These are phyloP conservation scores for Gopherus evgoodei DNA, from an alignment of 2,113 vertebrate genomes.

Conservation along the genomic window DNA sequence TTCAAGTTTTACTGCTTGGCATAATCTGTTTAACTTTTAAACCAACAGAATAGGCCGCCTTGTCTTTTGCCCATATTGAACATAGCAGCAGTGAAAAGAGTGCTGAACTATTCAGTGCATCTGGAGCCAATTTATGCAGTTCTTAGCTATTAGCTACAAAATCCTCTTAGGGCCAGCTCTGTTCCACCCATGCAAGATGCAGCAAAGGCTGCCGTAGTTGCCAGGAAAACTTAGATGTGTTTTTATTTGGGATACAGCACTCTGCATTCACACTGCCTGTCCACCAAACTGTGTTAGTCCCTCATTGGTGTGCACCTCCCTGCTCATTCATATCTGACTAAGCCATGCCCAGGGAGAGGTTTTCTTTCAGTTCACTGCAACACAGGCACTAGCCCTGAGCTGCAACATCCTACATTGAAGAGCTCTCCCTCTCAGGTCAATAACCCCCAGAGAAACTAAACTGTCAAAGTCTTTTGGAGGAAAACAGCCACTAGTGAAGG, in stretches of 20 bases:
- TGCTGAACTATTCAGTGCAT: background rate
- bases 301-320: background rate
- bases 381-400: background rate
- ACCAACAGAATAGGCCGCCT: background rate
- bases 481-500: background rate
- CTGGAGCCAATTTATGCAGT: background rate
- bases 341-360: background rate
- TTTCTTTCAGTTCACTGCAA: background rate
- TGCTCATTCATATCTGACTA: too few species aligned
- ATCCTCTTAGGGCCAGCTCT: background rate
- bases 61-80: background rate
- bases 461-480: background rate
- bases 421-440: background rate
- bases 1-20: background rate
- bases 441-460: rapidly evolving
- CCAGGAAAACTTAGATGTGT: background rate
- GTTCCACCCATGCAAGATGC: background rate
- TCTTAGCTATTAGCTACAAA: background rate
- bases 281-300: background rate
- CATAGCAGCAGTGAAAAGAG: background rate
- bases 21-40: background rate
- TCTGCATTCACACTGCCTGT: background rate
- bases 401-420: background rate
- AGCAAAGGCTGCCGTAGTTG: background rate
- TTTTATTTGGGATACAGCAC: background rate